Evolutionary conservation across 2,888 invertebrate species (phyloP).

Genomic region (Drosophila macrospina): DNA sequence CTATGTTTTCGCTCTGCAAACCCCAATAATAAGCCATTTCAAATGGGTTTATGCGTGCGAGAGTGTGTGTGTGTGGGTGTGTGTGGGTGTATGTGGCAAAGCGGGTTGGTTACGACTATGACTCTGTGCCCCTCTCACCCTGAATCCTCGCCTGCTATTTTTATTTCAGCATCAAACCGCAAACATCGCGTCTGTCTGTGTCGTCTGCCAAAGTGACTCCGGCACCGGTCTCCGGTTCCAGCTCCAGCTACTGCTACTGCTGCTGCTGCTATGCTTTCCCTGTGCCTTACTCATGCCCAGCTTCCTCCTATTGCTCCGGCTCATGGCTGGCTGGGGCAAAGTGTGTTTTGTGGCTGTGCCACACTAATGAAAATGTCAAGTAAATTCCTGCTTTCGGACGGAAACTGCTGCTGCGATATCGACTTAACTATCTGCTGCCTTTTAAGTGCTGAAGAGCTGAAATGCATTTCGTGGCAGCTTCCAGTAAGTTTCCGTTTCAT

Average conservation of each 20-base stretch:
- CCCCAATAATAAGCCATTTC: conserved; percentile 80
- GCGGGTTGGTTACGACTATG: conserved; percentile 19
- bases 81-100: conserved; percentile 25
- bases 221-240: conserved; percentile 21
- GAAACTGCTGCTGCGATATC: conserved; percentile 82
- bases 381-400: conserved; percentile 84
- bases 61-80: conserved; percentile 31
- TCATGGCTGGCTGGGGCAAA: conserved; percentile 60
- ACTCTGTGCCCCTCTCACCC: conserved; percentile 27
- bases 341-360: conserved; percentile 78
- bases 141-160: conserved; percentile 39
- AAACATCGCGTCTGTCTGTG: conserved; percentile 64
- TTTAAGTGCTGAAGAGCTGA: conserved; percentile 54
- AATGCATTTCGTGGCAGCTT: conserved; percentile 74
- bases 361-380: conserved; percentile 84
- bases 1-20: conserved; percentile 64
- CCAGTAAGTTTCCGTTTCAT: conserved; percentile 76
- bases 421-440: conserved; percentile 81
- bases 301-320: conserved; percentile 18
- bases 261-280: background rate
- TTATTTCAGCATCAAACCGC: conserved; percentile 73
- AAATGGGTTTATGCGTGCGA: conserved; percentile 69
- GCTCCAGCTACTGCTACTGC: background rate
- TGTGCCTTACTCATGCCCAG: conserved; percentile 4
- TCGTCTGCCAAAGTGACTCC: conserved; percentile 48